phyloP scores from a whole-genome alignment of 2,113 vertebrate genomes.

The Chrysemys picta region DNA sequence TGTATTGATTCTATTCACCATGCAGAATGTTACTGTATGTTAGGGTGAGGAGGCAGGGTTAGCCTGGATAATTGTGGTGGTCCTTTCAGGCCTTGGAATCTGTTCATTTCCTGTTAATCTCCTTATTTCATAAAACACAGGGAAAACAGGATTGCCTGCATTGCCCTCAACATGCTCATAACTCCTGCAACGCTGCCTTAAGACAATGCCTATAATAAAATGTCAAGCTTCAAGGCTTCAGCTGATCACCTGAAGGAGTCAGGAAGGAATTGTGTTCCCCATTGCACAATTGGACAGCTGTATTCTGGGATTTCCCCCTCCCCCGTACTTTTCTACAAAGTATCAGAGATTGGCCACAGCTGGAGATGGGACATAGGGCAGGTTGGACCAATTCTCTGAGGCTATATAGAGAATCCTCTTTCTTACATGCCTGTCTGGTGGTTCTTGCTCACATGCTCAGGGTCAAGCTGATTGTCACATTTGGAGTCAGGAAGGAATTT shows the following conservation, averaged over 20 bases:
- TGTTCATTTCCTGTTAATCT: too few species aligned
- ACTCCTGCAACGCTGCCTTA: not conserved
- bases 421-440: not conserved
- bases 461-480: not conserved
- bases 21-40: not conserved
- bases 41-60: not conserved
- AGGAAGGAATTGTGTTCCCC: not conserved
- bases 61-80: not conserved
- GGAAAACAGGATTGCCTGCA: not conserved
- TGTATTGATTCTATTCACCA: not conserved
- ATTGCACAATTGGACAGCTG: not conserved
- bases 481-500: not conserved
- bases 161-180: not conserved
- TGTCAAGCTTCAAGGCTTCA: not conserved
- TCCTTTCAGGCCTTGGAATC: not conserved
- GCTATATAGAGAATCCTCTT: not conserved
- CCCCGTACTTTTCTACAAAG: not conserved
- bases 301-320: not conserved
- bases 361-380: not conserved
- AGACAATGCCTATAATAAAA: not conserved
- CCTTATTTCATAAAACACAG: not conserved
- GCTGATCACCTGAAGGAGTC: not conserved
- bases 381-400: not conserved
- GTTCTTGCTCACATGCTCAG: not conserved
- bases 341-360: not conserved